phyloP scores from a whole-genome alignment of 2,113 vertebrate genomes.

The Sphaerodactylus townsendi region DNA sequence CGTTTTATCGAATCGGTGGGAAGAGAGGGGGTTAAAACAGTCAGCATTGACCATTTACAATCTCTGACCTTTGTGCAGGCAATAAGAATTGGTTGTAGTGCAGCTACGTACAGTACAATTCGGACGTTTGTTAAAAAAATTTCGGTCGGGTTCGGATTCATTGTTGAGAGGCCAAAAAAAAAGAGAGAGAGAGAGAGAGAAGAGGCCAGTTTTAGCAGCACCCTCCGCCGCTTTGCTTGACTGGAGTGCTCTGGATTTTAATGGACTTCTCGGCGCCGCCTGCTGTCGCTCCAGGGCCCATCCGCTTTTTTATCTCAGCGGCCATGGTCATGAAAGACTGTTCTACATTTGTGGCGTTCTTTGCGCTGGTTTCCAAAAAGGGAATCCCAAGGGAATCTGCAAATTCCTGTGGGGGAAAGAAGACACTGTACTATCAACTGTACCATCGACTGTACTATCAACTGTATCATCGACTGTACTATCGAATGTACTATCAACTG shows the following conservation, averaged over 20 bases:
- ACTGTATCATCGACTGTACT: not conserved
- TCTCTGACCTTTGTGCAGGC: slow-evolving; percentile 89
- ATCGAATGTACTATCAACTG: not conserved
- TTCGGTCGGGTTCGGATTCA: slow-evolving; percentile 83
- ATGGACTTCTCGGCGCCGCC: slow-evolving; percentile 92
- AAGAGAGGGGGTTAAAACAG: slow-evolving; percentile 84
- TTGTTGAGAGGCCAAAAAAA: slow-evolving; percentile 77
- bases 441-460: not conserved
- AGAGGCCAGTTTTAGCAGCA: slow-evolving; percentile 87
- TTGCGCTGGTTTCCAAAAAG: slow-evolving; percentile 97
- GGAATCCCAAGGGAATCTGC: slow-evolving; percentile 95
- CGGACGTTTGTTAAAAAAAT: slow-evolving; percentile 76
- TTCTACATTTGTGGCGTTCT: slow-evolving; percentile 98
- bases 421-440: not conserved
- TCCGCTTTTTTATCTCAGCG: slow-evolving; percentile 97
- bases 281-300: slow-evolving; percentile 93
- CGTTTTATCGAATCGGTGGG: slow-evolving; percentile 83
- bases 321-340: slow-evolving; percentile 99
- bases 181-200: slow-evolving; percentile 26
- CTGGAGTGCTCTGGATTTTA: slow-evolving; percentile 98
- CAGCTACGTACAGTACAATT: slow-evolving; percentile 98
- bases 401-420: slow-evolving; percentile 84
- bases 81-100: slow-evolving; percentile 92
- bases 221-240: slow-evolving; percentile 93
- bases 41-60: slow-evolving; percentile 87